Evolutionary conservation across 2,797 vertebrate genomes (phyloP), one percentile per base, ranked within the genome.

Genomic region (Smutsia temminckii): DNA sequence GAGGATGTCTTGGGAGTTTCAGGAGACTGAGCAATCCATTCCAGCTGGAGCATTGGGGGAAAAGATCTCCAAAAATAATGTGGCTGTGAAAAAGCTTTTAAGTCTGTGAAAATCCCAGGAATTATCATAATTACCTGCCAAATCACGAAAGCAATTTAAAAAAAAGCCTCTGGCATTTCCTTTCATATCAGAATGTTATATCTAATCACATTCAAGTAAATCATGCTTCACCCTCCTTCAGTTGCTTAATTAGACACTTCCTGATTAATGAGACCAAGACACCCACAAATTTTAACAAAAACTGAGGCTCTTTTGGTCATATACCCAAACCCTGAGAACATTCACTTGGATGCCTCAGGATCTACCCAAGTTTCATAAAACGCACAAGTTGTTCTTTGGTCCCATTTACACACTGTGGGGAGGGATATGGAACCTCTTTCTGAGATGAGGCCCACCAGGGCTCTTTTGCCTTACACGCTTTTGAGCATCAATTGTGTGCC

Each of bases 121-220:
- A 89, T 94, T 80, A 92, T 71, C 93, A 90, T 68, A 93, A 96
- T 88, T 89, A 93, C 85, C 96, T 96, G 57, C 63, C 91, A 96
- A 95, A 90, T 87, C 92, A 90, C 7, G 32, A 92, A 78, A 96
- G 69, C 57, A 84, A 63, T 96, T 94, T 25, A 18, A 57, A 63
- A 57, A n/a, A 90, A 77, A 75, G 40, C 75, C 90, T 85, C 51
- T 68, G 63, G 95, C 68, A 78, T 57, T 85, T 94, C 75, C 34
- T 74, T 79, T 93, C 46, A 53, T 78, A 88, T 37, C 81, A 81
- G 37, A 72, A 88, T 81, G 53, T 69, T 89, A 64, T 17, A 77
- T 57, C 64, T 84, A 69, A 49, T 85, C 72, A 59, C 72, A 78
- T 63, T 92, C 55, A 64, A 64, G 42, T 66, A 87, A 93, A 69